These are phyloP conservation scores for Butastur rufipennis DNA, from an alignment of 2,113 vertebrate species.

Conservation along the genomic window DNA sequence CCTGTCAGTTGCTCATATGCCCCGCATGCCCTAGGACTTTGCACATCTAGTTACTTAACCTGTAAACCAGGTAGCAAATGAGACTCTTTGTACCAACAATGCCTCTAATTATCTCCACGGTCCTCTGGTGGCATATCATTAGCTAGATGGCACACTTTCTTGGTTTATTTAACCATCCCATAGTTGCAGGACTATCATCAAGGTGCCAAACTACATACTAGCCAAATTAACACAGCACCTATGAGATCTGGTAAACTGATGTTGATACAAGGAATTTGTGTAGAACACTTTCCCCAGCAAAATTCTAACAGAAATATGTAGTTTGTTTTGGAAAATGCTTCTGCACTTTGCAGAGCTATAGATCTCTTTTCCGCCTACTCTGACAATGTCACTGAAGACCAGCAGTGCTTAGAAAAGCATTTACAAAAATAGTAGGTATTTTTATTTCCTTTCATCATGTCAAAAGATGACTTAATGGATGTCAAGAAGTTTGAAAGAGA, in stretches of 20 bases:
- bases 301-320: not conserved
- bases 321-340: not conserved
- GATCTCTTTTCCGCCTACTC: not conserved
- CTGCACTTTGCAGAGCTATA: not conserved
- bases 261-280: not conserved
- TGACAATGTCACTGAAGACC: not conserved
- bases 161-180: not conserved
- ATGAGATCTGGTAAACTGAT: too few species aligned
- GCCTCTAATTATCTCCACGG: not conserved
- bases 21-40: not conserved
- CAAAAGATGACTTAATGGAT: not conserved
- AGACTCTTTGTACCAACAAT: not conserved
- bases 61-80: not conserved
- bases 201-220: not conserved
- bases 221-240: not conserved
- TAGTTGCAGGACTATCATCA: not conserved
- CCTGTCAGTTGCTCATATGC: not conserved
- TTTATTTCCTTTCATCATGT: not conserved
- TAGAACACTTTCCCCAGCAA: not conserved
- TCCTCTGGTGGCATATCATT: not conserved
- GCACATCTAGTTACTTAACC: not conserved
- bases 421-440: not conserved
- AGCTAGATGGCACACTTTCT: not conserved
- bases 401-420: not conserved
- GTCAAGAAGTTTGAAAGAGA: not conserved